phyloP scores from a whole-genome alignment of 2,797 vertebrate genomes.

The Crenichthys baileyi region DNA sequence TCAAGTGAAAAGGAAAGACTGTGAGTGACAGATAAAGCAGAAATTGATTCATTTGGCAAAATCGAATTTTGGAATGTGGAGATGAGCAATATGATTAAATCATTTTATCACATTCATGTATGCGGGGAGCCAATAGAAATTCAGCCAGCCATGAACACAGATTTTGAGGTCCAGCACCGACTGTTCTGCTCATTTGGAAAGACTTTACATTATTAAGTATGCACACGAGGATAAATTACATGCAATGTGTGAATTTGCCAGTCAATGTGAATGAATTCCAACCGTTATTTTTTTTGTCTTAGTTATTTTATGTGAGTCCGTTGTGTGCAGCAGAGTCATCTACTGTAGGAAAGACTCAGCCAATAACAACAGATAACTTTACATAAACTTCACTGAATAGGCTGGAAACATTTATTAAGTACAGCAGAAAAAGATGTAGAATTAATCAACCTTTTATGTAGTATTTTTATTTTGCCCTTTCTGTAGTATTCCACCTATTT shows the following conservation, averaged over 20 bases:
- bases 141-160: constrained; percentile 11
- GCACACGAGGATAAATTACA: constrained; percentile 10
- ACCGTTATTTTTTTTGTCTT: neutral
- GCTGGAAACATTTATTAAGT: neutral
- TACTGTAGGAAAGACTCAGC: neutral
- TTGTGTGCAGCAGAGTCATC: neutral
- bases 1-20: neutral
- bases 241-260: constrained; percentile 6
- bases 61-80: neutral
- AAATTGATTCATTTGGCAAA: constrained; percentile 20
- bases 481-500: neutral
- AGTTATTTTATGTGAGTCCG: neutral
- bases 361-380: neutral
- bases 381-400: neutral
- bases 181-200: constrained; percentile 19
- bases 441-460: neutral
- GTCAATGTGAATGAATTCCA: constrained; percentile 13
- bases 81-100: constrained; percentile 17
- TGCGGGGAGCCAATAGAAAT: constrained; percentile 6
- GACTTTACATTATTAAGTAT: constrained; percentile 13
- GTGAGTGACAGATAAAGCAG: constrained; percentile 15
- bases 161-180: constrained; percentile 1
- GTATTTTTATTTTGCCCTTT: too few relatives aligned
- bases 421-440: neutral
- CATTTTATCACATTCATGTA: constrained; percentile 17